Base-by-base conservation (phyloP, 1,140 invertebrate genomes). In the Triops cancriformis region DNA sequence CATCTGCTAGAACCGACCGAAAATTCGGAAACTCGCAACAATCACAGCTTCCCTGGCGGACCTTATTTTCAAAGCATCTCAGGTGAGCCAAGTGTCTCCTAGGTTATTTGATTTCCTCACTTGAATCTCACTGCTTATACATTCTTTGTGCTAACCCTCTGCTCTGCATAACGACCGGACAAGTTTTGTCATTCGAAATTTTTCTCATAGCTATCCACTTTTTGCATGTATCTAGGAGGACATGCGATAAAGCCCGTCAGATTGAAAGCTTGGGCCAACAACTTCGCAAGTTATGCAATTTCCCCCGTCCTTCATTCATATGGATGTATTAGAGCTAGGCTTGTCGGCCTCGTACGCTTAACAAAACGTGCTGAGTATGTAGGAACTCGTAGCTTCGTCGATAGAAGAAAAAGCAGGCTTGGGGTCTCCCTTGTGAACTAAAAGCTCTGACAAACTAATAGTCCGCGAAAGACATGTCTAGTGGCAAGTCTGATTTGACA, bases 401-500 rank as follows among this genome's bases (percentile, higher is more conserved):
- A 64, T 64, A 23, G 14, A 64, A 64, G 51, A 64, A 64, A 23
- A n/a, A 64, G 51, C 51, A 64, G 51, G 31, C 31, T 37, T 37
- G 31, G 31, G 31, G 31, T 37, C 31, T 37, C 31, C 51, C 14
- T 18, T 14, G 51, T 64, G 23, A 64, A 23, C 23, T n/a, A 64
- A 64, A 64, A 64, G 51, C 10, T n/a, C 51, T 64, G 51, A 1
- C 51, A 64, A 64, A 64, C 51, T 64, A 64, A 64, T 23, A 64
- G 51, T 64, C 51, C 51, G n/a, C 51, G 51, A 64, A 64, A 23
- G 51, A 64, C 51, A 64, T 64, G 51, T 64, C 51, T 64, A 64
- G 51, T 64, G 51, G 51, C 51, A 64, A 64, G 51, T 64, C 51
- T 64, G 51, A 64, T 64, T 64, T 64, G 51, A 64, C 51, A 64